Percentiles rank a stretch among this genome's conserved stretches.
These are phyloP conservation scores for Neopipo cinnamomea DNA, from an alignment of 2,113 vertebrate species.

Conservation along the genomic window DNA sequence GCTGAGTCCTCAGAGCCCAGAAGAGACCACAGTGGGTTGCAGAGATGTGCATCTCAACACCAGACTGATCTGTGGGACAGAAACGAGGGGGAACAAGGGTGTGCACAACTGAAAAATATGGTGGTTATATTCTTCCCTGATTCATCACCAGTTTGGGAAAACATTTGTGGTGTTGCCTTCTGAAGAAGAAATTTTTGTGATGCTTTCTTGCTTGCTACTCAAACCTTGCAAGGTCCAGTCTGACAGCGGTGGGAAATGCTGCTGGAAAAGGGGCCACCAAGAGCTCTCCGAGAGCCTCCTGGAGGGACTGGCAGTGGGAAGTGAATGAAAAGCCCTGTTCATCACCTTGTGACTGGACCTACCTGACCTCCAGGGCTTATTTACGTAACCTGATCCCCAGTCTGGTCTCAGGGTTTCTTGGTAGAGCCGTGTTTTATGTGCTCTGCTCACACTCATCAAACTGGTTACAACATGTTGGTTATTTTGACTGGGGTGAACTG, in stretches of 20 bases:
- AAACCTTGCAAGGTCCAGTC: not conserved
- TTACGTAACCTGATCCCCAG: not conserved
- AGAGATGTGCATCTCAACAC: not conserved
- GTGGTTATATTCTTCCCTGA: not conserved
- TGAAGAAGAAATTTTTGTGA: not conserved
- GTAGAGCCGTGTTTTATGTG: not conserved
- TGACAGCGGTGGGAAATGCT: not conserved
- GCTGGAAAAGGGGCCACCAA: not conserved
- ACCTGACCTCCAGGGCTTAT: not conserved
- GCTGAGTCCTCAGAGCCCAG: not conserved
- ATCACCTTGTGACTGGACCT: not conserved
- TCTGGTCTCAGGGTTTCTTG: not conserved
- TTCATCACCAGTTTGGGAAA: not conserved
- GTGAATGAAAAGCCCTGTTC: not conserved
- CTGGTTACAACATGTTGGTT: not conserved
- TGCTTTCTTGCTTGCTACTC: not conserved
- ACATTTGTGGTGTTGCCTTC: not conserved
- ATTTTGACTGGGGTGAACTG: not conserved
- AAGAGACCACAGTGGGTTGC: fast-evolving
- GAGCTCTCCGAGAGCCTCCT: not conserved
- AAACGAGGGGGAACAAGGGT: not conserved
- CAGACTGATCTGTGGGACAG: not conserved
- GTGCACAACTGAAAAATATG: fast-evolving
- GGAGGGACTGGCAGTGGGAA: not conserved
- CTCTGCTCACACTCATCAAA: not conserved